Evolutionary conservation across 2,888 invertebrate species (phyloP).

Genomic region (Netelia virgata): DNA sequence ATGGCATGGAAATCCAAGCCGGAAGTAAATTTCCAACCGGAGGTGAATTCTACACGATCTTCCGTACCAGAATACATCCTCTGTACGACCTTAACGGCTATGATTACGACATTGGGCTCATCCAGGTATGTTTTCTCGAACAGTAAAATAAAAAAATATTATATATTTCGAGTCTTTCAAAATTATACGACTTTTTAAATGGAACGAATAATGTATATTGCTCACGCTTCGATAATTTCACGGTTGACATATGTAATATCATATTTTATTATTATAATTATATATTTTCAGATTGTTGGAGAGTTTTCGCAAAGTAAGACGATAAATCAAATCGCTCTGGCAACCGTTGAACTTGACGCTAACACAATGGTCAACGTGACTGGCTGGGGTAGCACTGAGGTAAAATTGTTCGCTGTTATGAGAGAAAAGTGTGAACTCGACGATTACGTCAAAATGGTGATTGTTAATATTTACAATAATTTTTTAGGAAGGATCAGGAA

Average conservation of each 20-base stretch:
- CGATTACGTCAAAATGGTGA: not conserved
- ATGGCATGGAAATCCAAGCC: slow-evolving; percentile 73
- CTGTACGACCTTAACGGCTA: slow-evolving; percentile 76
- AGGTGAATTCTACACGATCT: slow-evolving; percentile 61
- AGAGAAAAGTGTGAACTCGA: not conserved
- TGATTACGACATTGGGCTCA: slow-evolving; percentile 85
- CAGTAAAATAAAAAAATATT: not conserved
- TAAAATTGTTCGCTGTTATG: slow-evolving; percentile 64
- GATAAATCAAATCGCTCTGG: slow-evolving; percentile 59
- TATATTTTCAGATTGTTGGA: slow-evolving; percentile 30
- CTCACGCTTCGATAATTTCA: not conserved
- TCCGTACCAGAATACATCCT: slow-evolving; percentile 80
- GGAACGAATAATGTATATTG: not conserved
- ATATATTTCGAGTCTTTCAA: not conserved
- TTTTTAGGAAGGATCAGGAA: slow-evolving; percentile 73
- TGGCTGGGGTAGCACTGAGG: slow-evolving; percentile 78
- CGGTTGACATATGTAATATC: not conserved
- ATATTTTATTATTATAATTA: not conserved
- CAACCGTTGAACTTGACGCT: slow-evolving; percentile 54
- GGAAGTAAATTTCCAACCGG: slow-evolving; percentile 73
- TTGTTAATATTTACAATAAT: not conserved
- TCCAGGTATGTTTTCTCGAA: slow-evolving; percentile 77
- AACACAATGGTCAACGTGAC: slow-evolving; percentile 70
- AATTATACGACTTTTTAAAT: not conserved
- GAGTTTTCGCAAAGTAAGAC: slow-evolving; percentile 33